Conservation (phyloP, 2,888 invertebrate species). For the Cryptophagus acutangulus region DNA sequence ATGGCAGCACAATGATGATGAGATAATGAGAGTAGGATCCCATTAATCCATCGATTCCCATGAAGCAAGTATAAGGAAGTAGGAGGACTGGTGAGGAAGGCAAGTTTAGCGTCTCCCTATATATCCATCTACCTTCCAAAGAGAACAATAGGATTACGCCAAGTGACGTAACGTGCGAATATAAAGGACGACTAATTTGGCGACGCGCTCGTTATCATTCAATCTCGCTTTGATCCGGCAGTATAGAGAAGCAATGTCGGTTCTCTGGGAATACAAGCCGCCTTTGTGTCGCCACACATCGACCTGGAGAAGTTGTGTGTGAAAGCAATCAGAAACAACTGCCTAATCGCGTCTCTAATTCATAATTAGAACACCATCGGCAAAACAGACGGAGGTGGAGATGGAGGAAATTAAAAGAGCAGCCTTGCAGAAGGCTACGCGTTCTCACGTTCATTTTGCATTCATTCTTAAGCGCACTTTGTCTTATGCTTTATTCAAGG, state of each 20-base stretch:
- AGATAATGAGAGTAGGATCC: conserved; percentile 23
- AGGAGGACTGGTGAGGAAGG: conserved; percentile 8
- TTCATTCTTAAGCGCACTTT: conserved; percentile 45
- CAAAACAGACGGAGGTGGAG: too few relatives aligned
- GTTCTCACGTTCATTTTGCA: conserved; percentile 44
- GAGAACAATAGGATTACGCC: conserved; percentile 40
- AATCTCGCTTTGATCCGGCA: conserved; percentile 40
- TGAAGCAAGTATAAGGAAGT: conserved; percentile 2
- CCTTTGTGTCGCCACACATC: background rate
- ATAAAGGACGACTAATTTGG: conserved; percentile 43
- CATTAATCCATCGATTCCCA: conserved; percentile 23
- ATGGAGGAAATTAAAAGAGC: conserved; percentile 35
- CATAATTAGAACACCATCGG: conserved; percentile 30
- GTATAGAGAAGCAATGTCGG: conserved; percentile 2
- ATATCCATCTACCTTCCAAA: conserved; percentile 11
- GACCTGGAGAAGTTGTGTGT: conserved; percentile 27
- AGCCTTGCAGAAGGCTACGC: conserved; percentile 22
- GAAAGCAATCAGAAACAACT: conserved; percentile 35
- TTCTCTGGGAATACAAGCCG: too few relatives aligned
- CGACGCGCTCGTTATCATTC: conserved; percentile 40
- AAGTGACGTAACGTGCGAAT: conserved; percentile 39
- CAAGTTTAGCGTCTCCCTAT: conserved; percentile 9
- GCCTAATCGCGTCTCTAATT: conserved; percentile 33
- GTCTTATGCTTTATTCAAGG: conserved; percentile 45
- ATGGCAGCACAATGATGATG: conserved; percentile 15